These are phyloP conservation scores for Anolis sagrei DNA, from an alignment of 2,113 vertebrate genomes.

Conservation along the genomic window DNA sequence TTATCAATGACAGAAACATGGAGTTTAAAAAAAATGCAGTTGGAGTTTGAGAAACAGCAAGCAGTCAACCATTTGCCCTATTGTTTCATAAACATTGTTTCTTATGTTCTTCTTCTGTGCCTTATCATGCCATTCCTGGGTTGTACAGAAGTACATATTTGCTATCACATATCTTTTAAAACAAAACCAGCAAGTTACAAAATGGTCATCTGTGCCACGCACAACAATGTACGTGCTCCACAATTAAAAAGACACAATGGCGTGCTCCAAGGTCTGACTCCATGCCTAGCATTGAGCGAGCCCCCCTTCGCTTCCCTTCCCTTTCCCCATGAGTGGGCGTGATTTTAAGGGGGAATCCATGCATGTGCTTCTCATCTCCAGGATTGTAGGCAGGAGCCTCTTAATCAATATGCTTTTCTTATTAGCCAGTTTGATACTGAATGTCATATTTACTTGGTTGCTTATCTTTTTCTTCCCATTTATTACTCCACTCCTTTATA, in stretches of 20 bases:
- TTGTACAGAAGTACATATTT: background rate
- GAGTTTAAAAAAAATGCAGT: background rate
- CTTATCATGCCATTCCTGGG: too few species aligned
- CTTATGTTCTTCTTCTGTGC: background rate
- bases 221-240: background rate
- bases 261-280: background rate
- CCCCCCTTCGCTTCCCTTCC: too few species aligned
- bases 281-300: background rate
- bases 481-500: background rate
- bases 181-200: background rate
- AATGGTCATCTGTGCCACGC: background rate
- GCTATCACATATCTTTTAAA: background rate
- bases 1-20: background rate
- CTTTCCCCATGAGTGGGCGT: background rate
- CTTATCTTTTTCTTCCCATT: background rate
- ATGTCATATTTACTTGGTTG: conserved; percentile 23
- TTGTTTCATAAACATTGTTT: background rate
- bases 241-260: background rate
- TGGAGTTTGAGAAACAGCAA: background rate
- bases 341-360: background rate
- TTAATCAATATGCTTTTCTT: background rate
- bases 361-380: background rate
- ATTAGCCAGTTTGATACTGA: background rate
- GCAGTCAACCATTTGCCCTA: too few species aligned
- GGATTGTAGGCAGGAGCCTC: background rate